Evolutionary conservation across 2,797 vertebrate genomes (phyloP), one percentile per base, ranked within the genome.

Genomic region (Taenioides sp.): DNA sequence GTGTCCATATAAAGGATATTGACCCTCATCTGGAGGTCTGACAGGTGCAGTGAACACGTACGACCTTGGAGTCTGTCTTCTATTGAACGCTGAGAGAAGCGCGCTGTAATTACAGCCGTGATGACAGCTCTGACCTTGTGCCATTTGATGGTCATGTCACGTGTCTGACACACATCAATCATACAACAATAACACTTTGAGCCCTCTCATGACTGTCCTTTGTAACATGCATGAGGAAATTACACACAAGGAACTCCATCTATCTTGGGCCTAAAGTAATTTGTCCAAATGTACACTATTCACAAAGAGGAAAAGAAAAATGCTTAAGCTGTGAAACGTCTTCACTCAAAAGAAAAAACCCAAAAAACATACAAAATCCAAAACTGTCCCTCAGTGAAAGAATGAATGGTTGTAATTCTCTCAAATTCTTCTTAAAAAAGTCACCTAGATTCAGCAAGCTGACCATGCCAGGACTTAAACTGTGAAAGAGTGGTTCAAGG

Each of bases 51-150:
- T 54, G 0, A 40, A 3, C n/a, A n/a, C 7, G 34, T 66, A 43
- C 72, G 69, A 80, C 75, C 75, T 81, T 76, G 58, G 77, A 65
- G 55, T 5, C 9, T 6, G 11, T 67, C 20, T 4, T 43, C 55
- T 20, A 40, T 5, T 23, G 23, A 63, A 47, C 54, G 43, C 67
- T 59, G 16, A 59, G 37, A 47, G 47, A 64, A 50, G 5, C 64
- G 1, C 7, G 0, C 23, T 65, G 23, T 65, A 49, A 65, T 65
- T 65, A 65, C 40, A 65, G 64, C 43, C 23, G 64, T 18, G 64
- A 65, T 65, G 64, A 49, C 64, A 65, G 40, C 43, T 25, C 64
- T 65, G 64, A 65, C 64, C 64, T 65, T 50, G 64, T 27, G 64
- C 40, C 43, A 25, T 27, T 27, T 50, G 64, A 65, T 49, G 43